These are phyloP conservation scores for Periphyllus acericola DNA, from an alignment of 2,888 invertebrate genomes.

Conservation along the genomic window DNA sequence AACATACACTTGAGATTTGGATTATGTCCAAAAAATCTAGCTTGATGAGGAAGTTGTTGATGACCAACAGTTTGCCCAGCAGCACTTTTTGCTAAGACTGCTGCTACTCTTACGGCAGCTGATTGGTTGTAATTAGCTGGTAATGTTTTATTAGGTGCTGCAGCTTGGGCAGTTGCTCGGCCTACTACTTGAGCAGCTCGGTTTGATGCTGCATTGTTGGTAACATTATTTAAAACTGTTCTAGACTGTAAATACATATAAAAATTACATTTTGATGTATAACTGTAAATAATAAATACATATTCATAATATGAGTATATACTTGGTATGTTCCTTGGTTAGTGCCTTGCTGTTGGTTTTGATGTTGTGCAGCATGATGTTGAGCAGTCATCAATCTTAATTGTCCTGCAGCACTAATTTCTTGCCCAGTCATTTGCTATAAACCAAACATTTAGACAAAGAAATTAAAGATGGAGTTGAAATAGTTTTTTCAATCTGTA, in stretches of 20 bases:
- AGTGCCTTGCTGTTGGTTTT: constrained; percentile 66
- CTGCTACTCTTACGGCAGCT: constrained; percentile 65
- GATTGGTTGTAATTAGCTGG: constrained; percentile 62
- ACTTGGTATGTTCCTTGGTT: constrained; percentile 63
- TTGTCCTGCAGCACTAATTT: constrained; percentile 70
- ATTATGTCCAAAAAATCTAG: constrained; percentile 93
- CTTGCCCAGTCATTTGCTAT: constrained; percentile 64
- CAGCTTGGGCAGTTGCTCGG: constrained; percentile 51
- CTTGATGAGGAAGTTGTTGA: constrained; percentile 72
- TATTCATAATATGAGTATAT: not conserved
- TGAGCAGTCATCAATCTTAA: constrained; percentile 84
- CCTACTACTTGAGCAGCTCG: constrained; percentile 60
- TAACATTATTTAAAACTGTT: constrained; percentile 64
- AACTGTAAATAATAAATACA: not conserved
- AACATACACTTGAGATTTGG: constrained; percentile 80
- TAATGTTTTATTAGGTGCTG: constrained; percentile 48
- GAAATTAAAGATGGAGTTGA: not conserved
- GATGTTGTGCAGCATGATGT: constrained; percentile 74
- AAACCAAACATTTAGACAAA: not conserved
- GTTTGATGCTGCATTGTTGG: constrained; percentile 62
- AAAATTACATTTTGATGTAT: not conserved
- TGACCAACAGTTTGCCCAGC: constrained; percentile 68
- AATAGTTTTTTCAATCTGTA: not conserved
- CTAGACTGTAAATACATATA: constrained; percentile 61
- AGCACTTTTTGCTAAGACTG: constrained; percentile 66